phyloP scores from a whole-genome alignment of 1,140 invertebrate species.

The Bombus picipes region DNA sequence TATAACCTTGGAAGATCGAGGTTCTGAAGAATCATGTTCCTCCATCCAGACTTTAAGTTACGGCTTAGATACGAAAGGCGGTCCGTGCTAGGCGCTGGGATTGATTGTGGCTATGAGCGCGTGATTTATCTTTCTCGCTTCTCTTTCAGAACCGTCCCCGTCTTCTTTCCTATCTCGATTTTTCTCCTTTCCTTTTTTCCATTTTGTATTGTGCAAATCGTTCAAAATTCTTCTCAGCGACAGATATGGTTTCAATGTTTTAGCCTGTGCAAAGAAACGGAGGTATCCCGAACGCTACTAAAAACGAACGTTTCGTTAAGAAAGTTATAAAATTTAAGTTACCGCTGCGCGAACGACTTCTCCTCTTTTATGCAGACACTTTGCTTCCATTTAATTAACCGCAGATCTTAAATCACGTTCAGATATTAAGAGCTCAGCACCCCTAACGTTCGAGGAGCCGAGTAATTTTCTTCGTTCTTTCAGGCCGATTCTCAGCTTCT shows the following conservation, averaged over 20 bases:
- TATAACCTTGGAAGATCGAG: constrained; percentile 53
- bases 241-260: not conserved
- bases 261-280: not conserved
- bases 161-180: constrained; percentile 13
- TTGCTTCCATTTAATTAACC: constrained; percentile 77
- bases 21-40: constrained; percentile 41
- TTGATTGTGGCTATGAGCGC: constrained; percentile 62
- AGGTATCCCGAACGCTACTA: not conserved
- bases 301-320: constrained; percentile 41
- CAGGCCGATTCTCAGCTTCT: not conserved
- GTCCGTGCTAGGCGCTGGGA: constrained; percentile 45
- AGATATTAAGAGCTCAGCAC: constrained; percentile 76
- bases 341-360: constrained; percentile 48
- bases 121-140: constrained; percentile 64
- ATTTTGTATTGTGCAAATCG: constrained; percentile 6
- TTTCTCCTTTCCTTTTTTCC: not conserved
- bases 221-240: constrained; percentile 11
- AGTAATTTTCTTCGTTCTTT: constrained; percentile 32
- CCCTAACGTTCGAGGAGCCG: constrained; percentile 38
- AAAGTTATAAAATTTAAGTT: constrained; percentile 51
- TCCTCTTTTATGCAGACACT: constrained; percentile 65
- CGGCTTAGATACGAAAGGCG: constrained; percentile 59
- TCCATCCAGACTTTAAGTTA: constrained; percentile 66
- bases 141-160: constrained; percentile 3
- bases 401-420: constrained; percentile 73